phyloP scores from a whole-genome alignment of 2,797 vertebrate genomes.

The Tadarida brasiliensis region DNA sequence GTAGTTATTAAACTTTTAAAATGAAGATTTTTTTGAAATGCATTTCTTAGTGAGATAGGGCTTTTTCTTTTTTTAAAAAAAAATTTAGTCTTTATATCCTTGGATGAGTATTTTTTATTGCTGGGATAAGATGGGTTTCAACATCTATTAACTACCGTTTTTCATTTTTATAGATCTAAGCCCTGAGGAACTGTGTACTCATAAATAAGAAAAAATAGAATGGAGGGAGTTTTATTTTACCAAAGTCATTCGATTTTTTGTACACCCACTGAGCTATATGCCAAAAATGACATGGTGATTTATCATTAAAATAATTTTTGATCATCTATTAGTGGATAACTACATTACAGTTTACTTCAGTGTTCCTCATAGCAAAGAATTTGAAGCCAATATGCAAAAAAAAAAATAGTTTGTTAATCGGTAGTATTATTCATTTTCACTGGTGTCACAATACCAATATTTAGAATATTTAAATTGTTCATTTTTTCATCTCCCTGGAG shows the following conservation, averaged over 20 bases:
- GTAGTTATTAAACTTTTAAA: conserved; percentile 36
- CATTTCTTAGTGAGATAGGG: not conserved
- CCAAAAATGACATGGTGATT: not conserved
- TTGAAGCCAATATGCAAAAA: not conserved
- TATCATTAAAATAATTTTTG: not conserved
- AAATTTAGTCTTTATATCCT: not conserved
- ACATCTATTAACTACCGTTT: conserved; percentile 13
- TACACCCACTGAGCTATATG: not conserved
- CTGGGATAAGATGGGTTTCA: not conserved
- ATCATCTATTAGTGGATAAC: not conserved
- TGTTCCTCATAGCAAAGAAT: not conserved
- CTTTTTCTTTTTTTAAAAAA: not conserved
- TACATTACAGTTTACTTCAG: not conserved
- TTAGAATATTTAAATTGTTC: not conserved
- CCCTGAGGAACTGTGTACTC: not conserved
- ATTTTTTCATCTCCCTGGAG: not conserved
- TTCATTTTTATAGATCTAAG: conserved; percentile 40
- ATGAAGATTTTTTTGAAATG: not conserved
- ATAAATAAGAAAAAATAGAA: not conserved
- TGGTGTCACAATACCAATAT: not conserved
- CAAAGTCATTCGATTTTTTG: not conserved
- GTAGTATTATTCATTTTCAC: not conserved
- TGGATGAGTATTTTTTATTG: not conserved
- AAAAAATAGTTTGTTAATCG: not conserved
- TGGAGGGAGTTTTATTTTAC: conserved; percentile 23